Percentiles rank a stretch among this genome's conserved stretches.
Conservation (phyloP, 2,797 vertebrate genomes). For the Discoglossus pictus region DNA sequence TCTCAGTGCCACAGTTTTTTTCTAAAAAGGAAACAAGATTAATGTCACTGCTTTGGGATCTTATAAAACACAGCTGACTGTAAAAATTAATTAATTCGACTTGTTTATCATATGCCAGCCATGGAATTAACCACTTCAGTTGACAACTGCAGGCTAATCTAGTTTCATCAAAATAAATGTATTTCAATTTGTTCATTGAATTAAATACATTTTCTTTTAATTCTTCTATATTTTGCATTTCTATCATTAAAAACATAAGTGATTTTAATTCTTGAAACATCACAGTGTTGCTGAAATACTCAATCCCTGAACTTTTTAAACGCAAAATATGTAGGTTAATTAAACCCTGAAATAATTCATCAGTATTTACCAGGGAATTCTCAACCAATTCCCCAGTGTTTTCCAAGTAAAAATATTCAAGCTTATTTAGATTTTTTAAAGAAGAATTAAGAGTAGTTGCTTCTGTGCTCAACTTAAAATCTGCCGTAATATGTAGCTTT, state of each 20-base stretch:
- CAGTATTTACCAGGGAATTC: not conserved
- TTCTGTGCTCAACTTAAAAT: not conserved
- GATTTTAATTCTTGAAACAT: constrained; percentile 24
- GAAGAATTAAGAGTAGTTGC: not conserved
- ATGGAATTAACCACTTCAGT: constrained; percentile 2
- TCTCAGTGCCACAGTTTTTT: not conserved
- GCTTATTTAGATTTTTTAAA: constrained; percentile 1
- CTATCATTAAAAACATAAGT: constrained; percentile 10
- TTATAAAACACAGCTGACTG: not conserved
- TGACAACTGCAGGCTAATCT: constrained; percentile 26
- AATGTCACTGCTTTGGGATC: too few relatives aligned
- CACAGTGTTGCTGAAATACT: not conserved
- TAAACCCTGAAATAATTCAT: constrained; percentile 16
- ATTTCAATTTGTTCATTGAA: constrained; percentile 13
- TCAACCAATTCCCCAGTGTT: not conserved
- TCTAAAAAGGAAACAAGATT: constrained; percentile 12
- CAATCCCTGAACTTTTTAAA: constrained; percentile 30
- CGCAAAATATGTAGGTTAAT: constrained; percentile 16
- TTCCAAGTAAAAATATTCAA: constrained; percentile 19
- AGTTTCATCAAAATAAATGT: constrained; percentile 14
- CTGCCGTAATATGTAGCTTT: constrained; percentile 1
- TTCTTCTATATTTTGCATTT: constrained; percentile 16
- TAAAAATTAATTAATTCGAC: constrained; percentile 15
- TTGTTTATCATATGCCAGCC: constrained; percentile 7
- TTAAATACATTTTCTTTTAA: constrained; percentile 6